Evolutionary conservation across 2,113 vertebrate genomes (phyloP).

Genomic region (Mellivora capensis): DNA sequence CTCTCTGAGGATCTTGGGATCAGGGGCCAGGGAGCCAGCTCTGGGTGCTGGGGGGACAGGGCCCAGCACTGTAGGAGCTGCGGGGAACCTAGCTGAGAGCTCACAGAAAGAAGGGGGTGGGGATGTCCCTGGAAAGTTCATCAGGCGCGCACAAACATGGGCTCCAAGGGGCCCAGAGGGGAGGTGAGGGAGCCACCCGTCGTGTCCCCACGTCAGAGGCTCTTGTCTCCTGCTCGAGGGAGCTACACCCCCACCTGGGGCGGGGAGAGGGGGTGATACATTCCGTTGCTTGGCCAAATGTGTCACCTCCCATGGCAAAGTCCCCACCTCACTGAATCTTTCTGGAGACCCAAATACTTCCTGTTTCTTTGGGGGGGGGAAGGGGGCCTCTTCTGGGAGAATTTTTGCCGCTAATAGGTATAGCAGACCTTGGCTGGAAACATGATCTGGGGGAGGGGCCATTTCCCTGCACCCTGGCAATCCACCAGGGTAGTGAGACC

Average conservation of each 20-base stretch:
- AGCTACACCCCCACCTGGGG: not conserved
- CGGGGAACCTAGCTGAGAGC: not conserved
- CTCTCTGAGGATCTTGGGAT: not conserved
- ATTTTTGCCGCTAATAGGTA: constrained; percentile 44
- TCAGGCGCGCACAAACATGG: not conserved
- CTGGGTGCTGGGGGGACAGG: not conserved
- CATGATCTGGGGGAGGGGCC: constrained; percentile 15
- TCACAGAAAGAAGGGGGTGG: not conserved
- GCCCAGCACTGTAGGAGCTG: not conserved
- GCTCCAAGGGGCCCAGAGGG: not conserved
- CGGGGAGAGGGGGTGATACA: not conserved
- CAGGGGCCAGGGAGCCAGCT: not conserved
- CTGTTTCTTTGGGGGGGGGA: not conserved
- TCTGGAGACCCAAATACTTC: constrained; percentile 17
- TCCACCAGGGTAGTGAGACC: not conserved
- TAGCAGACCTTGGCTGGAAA: constrained; percentile 56
- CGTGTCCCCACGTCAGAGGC: not conserved
- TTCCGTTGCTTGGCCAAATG: not conserved
- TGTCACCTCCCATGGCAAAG: constrained; percentile 26
- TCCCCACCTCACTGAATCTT: constrained; percentile 13
- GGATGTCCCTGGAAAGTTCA: not conserved
- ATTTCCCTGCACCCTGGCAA: not conserved
- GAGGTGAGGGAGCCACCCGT: not conserved
- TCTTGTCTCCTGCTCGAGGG: not conserved
- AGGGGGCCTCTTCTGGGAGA: constrained; percentile 10